Evolutionary conservation across 2,113 vertebrate species (phyloP).

Genomic region (Rattus norvegicus): DNA sequence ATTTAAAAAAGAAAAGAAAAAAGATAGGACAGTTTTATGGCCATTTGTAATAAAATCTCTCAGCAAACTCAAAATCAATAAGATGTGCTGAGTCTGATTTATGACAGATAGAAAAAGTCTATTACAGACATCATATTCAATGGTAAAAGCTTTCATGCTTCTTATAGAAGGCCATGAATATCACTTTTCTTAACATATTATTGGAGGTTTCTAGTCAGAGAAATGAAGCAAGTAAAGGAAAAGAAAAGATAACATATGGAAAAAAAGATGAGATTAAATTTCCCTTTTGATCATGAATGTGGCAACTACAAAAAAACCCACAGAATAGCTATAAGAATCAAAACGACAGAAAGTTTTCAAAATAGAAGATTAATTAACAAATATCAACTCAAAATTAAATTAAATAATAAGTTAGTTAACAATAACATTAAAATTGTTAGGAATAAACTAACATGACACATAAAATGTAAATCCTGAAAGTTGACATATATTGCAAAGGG

Average conservation of each 20-base stretch:
- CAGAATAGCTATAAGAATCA: not conserved
- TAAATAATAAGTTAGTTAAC: not conserved
- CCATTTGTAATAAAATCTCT: not conserved
- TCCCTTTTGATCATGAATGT: not conserved
- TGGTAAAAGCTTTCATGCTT: not conserved
- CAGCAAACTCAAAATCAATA: not conserved
- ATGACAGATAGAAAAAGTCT: not conserved
- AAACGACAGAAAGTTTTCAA: not conserved
- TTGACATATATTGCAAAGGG: not conserved
- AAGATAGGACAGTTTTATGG: not conserved
- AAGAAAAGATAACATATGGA: not conserved
- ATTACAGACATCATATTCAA: not conserved
- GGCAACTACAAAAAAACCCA: not conserved
- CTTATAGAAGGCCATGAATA: not conserved
- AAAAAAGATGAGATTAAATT: not conserved
- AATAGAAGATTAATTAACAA: not conserved
- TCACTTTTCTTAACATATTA: not conserved
- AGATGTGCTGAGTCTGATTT: not conserved
- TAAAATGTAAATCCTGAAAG: not conserved
- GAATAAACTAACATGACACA: not conserved
- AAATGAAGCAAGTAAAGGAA: not conserved
- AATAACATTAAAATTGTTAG: not conserved
- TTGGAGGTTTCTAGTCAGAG: not conserved
- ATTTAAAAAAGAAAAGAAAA: not conserved
- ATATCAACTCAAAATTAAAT: not conserved